Conservation (phyloP, 2,113 vertebrate genomes). For the Pleuronectes platessa region DNA sequence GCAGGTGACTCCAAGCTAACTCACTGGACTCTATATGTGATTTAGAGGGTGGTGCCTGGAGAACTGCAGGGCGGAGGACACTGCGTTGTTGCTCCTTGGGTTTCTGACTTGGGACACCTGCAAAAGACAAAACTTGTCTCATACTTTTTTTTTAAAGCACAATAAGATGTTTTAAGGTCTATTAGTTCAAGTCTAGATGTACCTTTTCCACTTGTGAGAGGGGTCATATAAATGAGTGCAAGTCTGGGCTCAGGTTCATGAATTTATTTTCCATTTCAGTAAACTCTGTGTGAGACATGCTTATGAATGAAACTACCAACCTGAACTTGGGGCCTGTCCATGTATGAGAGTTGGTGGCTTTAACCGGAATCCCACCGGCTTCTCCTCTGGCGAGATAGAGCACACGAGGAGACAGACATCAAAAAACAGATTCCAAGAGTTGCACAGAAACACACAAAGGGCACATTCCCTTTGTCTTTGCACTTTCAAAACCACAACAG, state of each 20-base stretch:
- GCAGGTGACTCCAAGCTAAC: conserved; percentile 36
- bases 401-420: conserved; percentile 43
- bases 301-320: conserved; percentile 75
- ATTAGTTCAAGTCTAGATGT: conserved; percentile 10
- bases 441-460: conserved; percentile 27
- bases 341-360: conserved; percentile 98
- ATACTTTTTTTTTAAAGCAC: conserved; percentile 11
- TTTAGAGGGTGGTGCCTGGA: conserved; percentile 93
- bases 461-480: conserved; percentile 26
- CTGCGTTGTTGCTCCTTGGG: conserved; percentile 97
- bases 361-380: conserved; percentile 94
- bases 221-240: conserved; percentile 15
- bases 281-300: background rate
- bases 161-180: background rate
- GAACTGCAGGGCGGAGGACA: conserved; percentile 94
- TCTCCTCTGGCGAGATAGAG: conserved; percentile 88
- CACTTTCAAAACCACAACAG: conserved; percentile 33
- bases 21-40: conserved; percentile 89
- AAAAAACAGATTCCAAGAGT: conserved; percentile 15
- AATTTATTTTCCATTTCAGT: background rate
- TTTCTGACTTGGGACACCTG: conserved; percentile 97
- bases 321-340: conserved; percentile 96
- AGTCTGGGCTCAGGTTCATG: background rate
- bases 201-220: conserved; percentile 17
- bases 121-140: conserved; percentile 70